Evolutionary conservation across 2,113 vertebrate genomes (phyloP), one percentile per base, ranked within the genome.

Genomic region (Cochlearius cochlearius): DNA sequence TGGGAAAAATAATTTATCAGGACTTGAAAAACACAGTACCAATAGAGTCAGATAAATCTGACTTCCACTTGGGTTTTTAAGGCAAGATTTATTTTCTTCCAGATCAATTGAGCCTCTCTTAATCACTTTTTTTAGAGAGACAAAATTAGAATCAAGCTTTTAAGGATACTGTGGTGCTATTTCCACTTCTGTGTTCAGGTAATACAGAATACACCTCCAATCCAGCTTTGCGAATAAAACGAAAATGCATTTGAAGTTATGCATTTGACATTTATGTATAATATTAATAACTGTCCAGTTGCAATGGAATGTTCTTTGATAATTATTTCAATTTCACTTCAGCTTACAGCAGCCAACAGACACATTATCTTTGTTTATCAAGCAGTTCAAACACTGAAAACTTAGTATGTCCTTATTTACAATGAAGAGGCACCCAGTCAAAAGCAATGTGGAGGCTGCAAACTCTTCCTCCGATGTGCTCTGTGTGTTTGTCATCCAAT

Each of bases 1-100:
- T 74, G 85, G 26, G 26, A 87, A 96, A 94, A 96, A 84, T 74
- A 78, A 84, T 86, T 92, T 88, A 52, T 71, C 14, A 81, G 47
- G 32, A 41, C 15, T 74, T 86, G 32, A 88, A 94, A 90, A 83
- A 5, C 34, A 80, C 32, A 36, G 7, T 55, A 56, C 58, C 32
- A 77, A 73, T 21, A 80, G 29, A 64, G 56, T 86, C 39, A 77
- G 59, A 94, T 67, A 95, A 96, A 84, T 84, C 59, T 93, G 63
- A 39, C 17, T 90, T 80, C 60, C n/a, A 49, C 12, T 63, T 76
- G 36, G 16, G 8, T 41, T 90, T 92, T 90, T 63, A 90, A 95
- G 29, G 25, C 5, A 69, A 79, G 23, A 53, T 88, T 85, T 76
- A 38, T 59, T 69, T 94, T 79, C 25, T 86, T 69, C 26, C 22